Conservation (phyloP, 1,140 invertebrate genomes). For the Drosophila suzukii region DNA sequence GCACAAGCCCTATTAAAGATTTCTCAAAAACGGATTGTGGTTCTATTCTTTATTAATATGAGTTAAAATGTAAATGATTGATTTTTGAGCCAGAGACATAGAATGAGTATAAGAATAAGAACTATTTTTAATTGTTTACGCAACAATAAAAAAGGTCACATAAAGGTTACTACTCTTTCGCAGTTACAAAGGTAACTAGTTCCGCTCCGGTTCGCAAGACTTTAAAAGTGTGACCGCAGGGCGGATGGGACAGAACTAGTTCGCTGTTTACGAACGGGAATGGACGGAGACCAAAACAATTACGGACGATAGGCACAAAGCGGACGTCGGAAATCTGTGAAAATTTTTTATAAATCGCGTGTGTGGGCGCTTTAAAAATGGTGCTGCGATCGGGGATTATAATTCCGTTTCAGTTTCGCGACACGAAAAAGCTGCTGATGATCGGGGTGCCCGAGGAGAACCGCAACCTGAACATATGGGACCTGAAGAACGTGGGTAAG, state of each 20-base stretch:
- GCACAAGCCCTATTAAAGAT: no score
- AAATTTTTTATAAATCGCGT: constrained; percentile 80
- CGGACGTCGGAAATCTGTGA: constrained; percentile 75
- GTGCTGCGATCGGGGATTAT: constrained; percentile 82
- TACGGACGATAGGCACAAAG: constrained; percentile 74
- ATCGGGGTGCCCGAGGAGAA: constrained; percentile 80
- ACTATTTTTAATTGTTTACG: background rate
- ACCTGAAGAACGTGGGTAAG: constrained; percentile 83
- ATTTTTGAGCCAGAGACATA: no score
- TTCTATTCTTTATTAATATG: background rate
- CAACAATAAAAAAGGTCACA: background rate
- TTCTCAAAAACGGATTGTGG: background rate
- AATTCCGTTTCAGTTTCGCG: constrained; percentile 83
- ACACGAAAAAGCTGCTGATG: constrained; percentile 81
- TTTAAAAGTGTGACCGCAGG: background rate
- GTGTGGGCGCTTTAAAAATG: constrained; percentile 80
- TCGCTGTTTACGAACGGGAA: constrained; percentile 73
- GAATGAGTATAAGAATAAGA: background rate
- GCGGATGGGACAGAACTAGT: constrained; percentile 7
- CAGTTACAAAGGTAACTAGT: background rate
- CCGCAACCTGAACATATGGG: constrained; percentile 80
- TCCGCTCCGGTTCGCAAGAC: no score
- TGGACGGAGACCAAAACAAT: constrained; percentile 78
- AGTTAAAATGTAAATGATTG: no score
- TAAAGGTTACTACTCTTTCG: background rate